Base-by-base conservation (phyloP, 2,888 invertebrate genomes). In the Drosophila nigricruria region DNA sequence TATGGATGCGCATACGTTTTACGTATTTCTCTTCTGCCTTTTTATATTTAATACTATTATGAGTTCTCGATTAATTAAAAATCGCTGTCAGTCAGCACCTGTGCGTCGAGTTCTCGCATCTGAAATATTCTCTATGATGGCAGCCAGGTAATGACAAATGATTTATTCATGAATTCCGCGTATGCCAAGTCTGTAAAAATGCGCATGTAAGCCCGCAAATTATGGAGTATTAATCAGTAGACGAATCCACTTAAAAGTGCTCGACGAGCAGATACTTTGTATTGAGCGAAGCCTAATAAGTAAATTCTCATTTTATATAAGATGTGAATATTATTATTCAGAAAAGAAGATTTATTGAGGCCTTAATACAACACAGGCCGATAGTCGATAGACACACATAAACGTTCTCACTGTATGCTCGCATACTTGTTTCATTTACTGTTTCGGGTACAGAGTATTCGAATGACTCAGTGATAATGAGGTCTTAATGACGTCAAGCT, bases 11-110 rank as follows among this genome's bases (percentile, higher is more conserved):
- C 25, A 38, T n/a, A 16, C n/a, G n/a, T 0, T 20, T 32, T 5
- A 20, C 16, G 23, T 1, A n/a, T n/a, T 2, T 12, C 12, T 8
- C 40, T 34, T 10, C 47, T 50, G 38, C 56, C 61, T 18, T 59
- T 54, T 61, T 66, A 58, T 45, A 52, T 54, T 70, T 69, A 83
- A 74, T 70, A 74, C 62, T 71, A 79, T 82, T 70, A 71, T 73
- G 77, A 77, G 79, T 73, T 73, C 69, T 66, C 75, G 69, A 88
- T 82, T 83, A 83, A 88, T 88, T 88, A 88, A 88, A 88, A 79
- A 56, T 66, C 58, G 57, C 61, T 70, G 77, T 34, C 67, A 45
- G 36, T 64, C 53, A 40, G 52, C 79, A 70, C 63, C 65, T 69
- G 74, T 47, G 47, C 32, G 25, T 57, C 36, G 45, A 27, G 49